Base-by-base conservation (phyloP, 1,140 invertebrate species). In the Melitaea cinxia region DNA sequence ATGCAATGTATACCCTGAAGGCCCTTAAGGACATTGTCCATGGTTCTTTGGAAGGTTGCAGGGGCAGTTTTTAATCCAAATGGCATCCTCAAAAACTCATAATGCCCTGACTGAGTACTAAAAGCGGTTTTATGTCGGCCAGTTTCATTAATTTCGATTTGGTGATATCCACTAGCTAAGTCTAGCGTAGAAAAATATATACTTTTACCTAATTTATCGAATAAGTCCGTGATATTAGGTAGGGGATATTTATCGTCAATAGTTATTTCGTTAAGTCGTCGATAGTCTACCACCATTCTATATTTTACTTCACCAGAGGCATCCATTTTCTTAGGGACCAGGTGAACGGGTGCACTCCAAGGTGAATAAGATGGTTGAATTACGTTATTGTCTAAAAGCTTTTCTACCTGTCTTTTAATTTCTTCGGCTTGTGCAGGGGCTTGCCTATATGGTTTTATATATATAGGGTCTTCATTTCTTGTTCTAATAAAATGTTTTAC, bases 1-100 rank as follows among this genome's bases (percentile, higher is more conserved):
- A n/a, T n/a, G n/a, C n/a, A n/a, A n/a, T n/a, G n/a, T n/a, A n/a
- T n/a, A n/a, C n/a, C n/a, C n/a, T n/a, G n/a, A n/a, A n/a, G n/a
- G n/a, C n/a, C n/a, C n/a, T n/a, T n/a, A n/a, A n/a, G n/a, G 9
- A 74, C 62, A 24, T 57, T 72, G 9, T 72, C 56, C 52, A 72
- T 72, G 0, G 56, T 54, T 26, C 57, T 52, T 33, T 72, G 68
- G 14, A 74, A 70, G 7, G 59, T 74, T 0, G 68, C 68, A 0
- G 68, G 68, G 21, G 65, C 65, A 17, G 65, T 70, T 24, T 73
- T 73, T 12, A 68, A 49, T 0, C 68, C 68, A 50, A 68, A 70
- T 0, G 68, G 58, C 54, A 70, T 62, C 12, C 72, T 42, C 0
- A 26, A 15, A 50, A 73, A 73, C 39, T 67, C 59, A 12, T 50